Evolutionary conservation across 2,113 vertebrate genomes (phyloP), one percentile per base, ranked within the genome.

Genomic region (Platichthys flesus): DNA sequence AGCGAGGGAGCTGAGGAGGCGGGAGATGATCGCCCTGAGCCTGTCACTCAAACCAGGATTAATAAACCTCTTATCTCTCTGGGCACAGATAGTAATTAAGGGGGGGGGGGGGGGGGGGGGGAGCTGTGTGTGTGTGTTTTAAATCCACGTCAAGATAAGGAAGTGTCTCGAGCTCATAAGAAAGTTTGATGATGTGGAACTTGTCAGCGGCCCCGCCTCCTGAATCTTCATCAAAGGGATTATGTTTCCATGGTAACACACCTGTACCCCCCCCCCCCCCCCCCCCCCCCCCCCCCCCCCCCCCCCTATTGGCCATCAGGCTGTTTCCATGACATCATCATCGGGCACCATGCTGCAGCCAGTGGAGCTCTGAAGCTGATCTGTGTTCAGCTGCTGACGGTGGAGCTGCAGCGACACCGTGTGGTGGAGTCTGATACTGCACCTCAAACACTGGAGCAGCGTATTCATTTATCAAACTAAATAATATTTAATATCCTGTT

Each of bases 11-110:
- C 71, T 67, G 56, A 74, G 40, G 76, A 86, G 21, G 67, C 81
- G 63, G 71, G 18, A 66, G 71, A 83, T 71, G 63, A 71, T 81
- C 70, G 0, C 49, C 62, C 16, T 54, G 70, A 71, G 15, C 49
- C 78, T 71, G 75, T 79, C 86, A 77, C 67, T 85, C 83, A 80
- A 68, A 71, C 70, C 52, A 5, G 21, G 40, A 76, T 77, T 77
- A 77, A 81, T 86, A 83, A 82, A 86, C 14, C 63, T 72, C 78
- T 82, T 72, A 83, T 87, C 83, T 72, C 75, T 60, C 72, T 47
- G 16, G 0, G 47, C 45, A 3, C 64, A 69, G 72, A 73, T 26
- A 55, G 59, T 26, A 42, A 71, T 71, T 75, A 71, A 66, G 77
- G 55, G 65, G 35, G 26, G 31, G 4, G 4, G 35, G 20, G 13